phyloP scores from a whole-genome alignment of 2,113 vertebrate species.

The Urocitellus parryii region DNA sequence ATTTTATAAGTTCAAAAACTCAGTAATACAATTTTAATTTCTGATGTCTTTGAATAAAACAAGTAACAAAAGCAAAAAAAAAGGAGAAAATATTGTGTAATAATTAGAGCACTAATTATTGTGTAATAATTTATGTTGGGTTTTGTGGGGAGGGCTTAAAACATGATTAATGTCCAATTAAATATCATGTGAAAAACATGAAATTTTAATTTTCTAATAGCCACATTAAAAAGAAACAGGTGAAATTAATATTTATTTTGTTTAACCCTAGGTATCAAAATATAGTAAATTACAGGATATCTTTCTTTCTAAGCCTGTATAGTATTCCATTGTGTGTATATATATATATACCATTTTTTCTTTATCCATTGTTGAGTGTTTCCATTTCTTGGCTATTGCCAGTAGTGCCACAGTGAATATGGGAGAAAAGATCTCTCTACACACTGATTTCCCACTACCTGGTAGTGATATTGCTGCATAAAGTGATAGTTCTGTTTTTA shows the following conservation, averaged over 20 bases:
- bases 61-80: too few relatives aligned
- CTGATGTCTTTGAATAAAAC: too few relatives aligned
- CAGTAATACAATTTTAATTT: too few relatives aligned
- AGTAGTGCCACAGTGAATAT: background rate
- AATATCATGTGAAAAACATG: background rate
- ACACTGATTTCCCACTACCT: background rate
- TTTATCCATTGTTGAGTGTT: background rate
- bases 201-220: background rate
- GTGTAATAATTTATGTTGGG: too few relatives aligned
- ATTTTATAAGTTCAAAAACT: too few relatives aligned
- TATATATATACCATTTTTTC: background rate
- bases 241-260: constrained; percentile 23
- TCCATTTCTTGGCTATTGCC: background rate
- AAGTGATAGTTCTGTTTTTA: background rate
- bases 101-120: background rate
- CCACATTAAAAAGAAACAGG: background rate
- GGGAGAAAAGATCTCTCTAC: background rate
- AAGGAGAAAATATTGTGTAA: background rate
- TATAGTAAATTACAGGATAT: background rate
- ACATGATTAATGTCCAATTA: background rate
- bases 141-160: background rate
- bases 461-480: background rate
- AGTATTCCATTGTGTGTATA: background rate
- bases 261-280: background rate
- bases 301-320: background rate